These are phyloP conservation scores for Desmophyllum pertusum DNA, from an alignment of 92 coral and sea anemone species.

Conservation along the genomic window DNA sequence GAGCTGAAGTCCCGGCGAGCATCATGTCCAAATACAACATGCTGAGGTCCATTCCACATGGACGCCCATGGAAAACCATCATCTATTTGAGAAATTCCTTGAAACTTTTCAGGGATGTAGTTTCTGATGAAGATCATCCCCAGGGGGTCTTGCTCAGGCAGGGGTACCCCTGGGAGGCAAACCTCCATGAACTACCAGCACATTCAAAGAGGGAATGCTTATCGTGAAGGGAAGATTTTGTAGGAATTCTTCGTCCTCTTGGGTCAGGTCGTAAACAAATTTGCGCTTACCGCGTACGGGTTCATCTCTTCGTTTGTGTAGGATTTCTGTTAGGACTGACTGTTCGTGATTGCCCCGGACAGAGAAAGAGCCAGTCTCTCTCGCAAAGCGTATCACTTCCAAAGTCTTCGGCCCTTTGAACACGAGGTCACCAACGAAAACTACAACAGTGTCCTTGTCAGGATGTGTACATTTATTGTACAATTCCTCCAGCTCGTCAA, in stretches of 20 bases:
- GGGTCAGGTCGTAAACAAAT: conserved; percentile 52
- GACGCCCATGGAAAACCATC: conserved; percentile 78
- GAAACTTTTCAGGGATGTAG: conserved; percentile 62
- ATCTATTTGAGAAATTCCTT: conserved; percentile 45
- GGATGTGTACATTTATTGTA: conserved; percentile 44
- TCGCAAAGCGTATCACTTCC: conserved; percentile 64
- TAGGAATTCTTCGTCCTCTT: conserved; percentile 65
- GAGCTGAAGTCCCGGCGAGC: conserved; percentile 74
- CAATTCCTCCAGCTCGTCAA: conserved; percentile 66
- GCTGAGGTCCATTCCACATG: conserved; percentile 73
- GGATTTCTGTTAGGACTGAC: conserved; percentile 54
- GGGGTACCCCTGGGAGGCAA: conserved; percentile 70
- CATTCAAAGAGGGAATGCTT: conserved; percentile 64
- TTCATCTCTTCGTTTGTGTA: conserved; percentile 44
- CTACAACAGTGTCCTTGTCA: conserved; percentile 47
- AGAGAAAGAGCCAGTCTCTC: conserved; percentile 64
- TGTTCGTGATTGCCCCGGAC: conserved; percentile 86
- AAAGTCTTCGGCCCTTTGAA: conserved; percentile 76
- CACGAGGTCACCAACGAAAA: conserved; percentile 74
- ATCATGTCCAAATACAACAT: conserved; percentile 81
- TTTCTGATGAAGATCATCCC: conserved; percentile 74
- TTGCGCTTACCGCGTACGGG: conserved; percentile 60
- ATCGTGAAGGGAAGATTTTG: conserved; percentile 70
- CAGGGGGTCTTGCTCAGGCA: conserved; percentile 64
- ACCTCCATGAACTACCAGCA: conserved; percentile 76